Evolutionary conservation across 2,888 invertebrate species (phyloP).

Genomic region (Amiota minor): DNA sequence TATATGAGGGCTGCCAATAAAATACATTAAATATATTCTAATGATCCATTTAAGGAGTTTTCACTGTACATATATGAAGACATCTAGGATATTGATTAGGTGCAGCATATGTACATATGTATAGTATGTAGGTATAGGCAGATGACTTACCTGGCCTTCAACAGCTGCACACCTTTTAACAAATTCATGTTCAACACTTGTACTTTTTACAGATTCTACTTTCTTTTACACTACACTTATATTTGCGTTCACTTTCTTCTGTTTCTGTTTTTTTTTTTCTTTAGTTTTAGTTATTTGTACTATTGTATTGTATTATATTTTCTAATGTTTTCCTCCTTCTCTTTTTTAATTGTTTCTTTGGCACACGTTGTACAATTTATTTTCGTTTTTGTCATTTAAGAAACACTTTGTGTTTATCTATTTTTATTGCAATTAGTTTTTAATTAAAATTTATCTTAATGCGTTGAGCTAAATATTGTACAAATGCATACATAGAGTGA

Average conservation of each 20-base stretch:
- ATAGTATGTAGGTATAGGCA: no score
- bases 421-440: background rate
- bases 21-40: no score
- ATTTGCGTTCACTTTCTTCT: conserved; percentile 49
- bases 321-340: conserved; percentile 23
- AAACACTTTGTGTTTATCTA: background rate
- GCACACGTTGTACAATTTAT: conserved; percentile 32
- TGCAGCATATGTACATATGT: no score
- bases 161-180: conserved; percentile 58
- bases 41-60: no score
- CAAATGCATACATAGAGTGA: background rate
- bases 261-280: conserved; percentile 10
- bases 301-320: background rate
- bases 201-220: conserved; percentile 21
- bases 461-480: background rate
- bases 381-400: background rate
- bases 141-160: conserved; percentile 56
- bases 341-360: conserved; percentile 34
- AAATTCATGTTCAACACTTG: conserved; percentile 48
- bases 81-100: no score
- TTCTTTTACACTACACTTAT: conserved; percentile 9
- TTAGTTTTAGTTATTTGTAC: conserved; percentile 2
- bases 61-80: no score
- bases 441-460: conserved; percentile 4
- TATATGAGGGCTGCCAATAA: no score